phyloP scores from a whole-genome alignment of 92 coral and sea anemone genomes.

The Diadumene lineata region DNA sequence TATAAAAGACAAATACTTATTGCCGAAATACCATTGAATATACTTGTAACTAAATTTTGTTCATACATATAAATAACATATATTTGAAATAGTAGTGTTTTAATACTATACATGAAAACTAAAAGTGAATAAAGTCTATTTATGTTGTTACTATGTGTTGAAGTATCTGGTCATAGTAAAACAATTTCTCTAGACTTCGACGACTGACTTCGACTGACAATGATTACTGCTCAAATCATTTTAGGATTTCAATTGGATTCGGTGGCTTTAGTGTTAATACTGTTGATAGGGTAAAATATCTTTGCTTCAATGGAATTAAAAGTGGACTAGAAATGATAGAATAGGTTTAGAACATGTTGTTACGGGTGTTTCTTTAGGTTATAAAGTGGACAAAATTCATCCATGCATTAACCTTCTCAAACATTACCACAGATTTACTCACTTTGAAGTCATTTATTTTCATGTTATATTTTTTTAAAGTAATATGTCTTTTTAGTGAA shows the following conservation, averaged over 20 bases:
- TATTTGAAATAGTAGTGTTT: conserved; percentile 26
- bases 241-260: conserved; percentile 12
- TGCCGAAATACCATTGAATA: not conserved
- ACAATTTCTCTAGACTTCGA: not conserved
- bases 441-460: not conserved
- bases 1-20: not conserved
- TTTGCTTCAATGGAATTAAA: conserved; percentile 1
- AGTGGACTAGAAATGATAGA: not conserved
- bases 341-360: not conserved
- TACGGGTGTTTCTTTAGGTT: not conserved
- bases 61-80: conserved; percentile 31
- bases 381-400: not conserved
- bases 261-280: not conserved
- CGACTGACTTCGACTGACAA: conserved; percentile 14
- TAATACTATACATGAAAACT: conserved; percentile 33
- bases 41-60: not conserved
- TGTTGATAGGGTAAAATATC: not conserved
- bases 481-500: not conserved
- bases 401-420: conserved; percentile 4
- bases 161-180: conserved; percentile 20
- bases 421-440: conserved; percentile 8
- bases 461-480: not conserved
- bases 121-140: conserved; percentile 34
- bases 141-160: conserved; percentile 3
- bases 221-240: conserved; percentile 11